Conservation (phyloP, 2,113 vertebrate species). For the mouse (Mus musculus) region GRCm39 chr8:92762001-92762500, state of each 20-base stretch:
- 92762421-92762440: neutral
- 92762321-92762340: neutral
- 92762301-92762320: neutral
- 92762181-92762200: neutral
- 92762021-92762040: too few relatives aligned
- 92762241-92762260: too few relatives aligned
- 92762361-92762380: too few relatives aligned
- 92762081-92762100: neutral
- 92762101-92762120: neutral
- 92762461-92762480: neutral
- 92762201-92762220: neutral
- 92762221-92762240: too few relatives aligned
- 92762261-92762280: too few relatives aligned
- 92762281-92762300: neutral
- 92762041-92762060: too few relatives aligned
- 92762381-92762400: neutral
- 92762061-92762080: neutral
- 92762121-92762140: too few relatives aligned
- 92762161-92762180: too few relatives aligned
- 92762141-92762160: neutral
- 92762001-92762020: neutral
- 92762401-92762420: neutral
- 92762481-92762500: neutral
- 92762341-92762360: neutral
- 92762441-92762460: neutral